A percentile compares a stretch with the other conserved stretches of the same genome.
These are phyloP conservation scores for Hydra vulgaris DNA, from an alignment of 30 jellyfish, hydroid and myxozoan genomes.

Conservation along the genomic window DNA sequence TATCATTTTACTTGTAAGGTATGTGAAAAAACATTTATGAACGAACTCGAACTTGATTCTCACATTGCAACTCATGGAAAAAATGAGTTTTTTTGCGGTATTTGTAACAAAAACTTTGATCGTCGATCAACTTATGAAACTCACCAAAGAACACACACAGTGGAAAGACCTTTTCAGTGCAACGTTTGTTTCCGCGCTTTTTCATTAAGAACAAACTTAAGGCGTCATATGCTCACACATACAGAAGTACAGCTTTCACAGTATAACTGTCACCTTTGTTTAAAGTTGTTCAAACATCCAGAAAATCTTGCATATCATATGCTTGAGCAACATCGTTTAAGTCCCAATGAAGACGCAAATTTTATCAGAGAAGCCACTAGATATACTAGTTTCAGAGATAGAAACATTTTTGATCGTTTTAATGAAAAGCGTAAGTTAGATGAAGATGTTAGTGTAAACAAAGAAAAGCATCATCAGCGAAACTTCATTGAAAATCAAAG, in stretches of 20 bases:
- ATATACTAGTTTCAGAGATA: background rate
- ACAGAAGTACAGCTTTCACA: conserved; percentile 15
- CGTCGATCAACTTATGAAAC: conserved; percentile 16
- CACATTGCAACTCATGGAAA: conserved; percentile 17
- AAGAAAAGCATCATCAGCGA: background rate
- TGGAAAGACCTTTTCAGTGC: conserved; percentile 28
- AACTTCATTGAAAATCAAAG: background rate
- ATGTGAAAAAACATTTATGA: conserved; percentile 9
- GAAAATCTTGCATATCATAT: conserved; percentile 8
- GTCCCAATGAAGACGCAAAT: background rate
- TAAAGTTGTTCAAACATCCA: conserved; percentile 6
- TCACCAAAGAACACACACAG: conserved; percentile 5
- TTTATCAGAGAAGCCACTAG: background rate
- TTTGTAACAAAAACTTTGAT: conserved; percentile 5
- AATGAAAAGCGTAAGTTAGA: background rate
- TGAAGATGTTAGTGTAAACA: background rate
- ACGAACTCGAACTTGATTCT: conserved; percentile 4
- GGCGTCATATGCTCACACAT: conserved; percentile 24
- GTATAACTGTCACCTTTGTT: conserved; percentile 18
- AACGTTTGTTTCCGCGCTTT: conserved; percentile 18
- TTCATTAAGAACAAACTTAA: conserved; percentile 13
- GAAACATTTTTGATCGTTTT: background rate
- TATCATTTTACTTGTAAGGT: conserved; percentile 11
- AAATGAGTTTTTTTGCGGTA: conserved; percentile 5
- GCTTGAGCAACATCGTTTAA: conserved; percentile 9